Percentiles rank a stretch among this genome's conserved stretches.
Conservation (phyloP, 1,140 invertebrate species). For the Cepaea nemoralis region DNA sequence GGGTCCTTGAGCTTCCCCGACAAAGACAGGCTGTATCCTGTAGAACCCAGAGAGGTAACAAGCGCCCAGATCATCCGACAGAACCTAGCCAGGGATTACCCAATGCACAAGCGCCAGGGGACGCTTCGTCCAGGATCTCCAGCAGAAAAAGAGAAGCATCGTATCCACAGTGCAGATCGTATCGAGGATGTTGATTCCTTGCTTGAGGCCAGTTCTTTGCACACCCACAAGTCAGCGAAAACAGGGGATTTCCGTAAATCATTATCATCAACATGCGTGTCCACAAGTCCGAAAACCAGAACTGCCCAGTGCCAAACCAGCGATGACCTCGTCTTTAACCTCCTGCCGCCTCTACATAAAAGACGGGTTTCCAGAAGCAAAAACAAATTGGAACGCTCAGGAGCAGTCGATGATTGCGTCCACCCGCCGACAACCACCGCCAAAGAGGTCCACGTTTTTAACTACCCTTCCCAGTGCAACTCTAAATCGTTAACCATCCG, state of each 20-base stretch:
- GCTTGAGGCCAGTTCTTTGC: background rate
- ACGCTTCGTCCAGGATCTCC: constrained; percentile 26
- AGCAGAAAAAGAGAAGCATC: constrained; percentile 38
- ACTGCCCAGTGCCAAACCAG: constrained; percentile 35
- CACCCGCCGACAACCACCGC: background rate
- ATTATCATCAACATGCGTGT: constrained; percentile 29
- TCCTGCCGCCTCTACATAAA: constrained; percentile 24
- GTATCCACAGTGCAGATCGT: constrained; percentile 2
- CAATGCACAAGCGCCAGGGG: background rate
- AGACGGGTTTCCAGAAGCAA: constrained; percentile 2
- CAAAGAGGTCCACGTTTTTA: background rate
- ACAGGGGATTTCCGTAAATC: constrained; percentile 25
- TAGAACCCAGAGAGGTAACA: background rate
- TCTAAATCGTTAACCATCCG: background rate
- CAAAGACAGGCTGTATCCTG: background rate
- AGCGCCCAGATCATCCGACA: background rate
- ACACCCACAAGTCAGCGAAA: background rate
- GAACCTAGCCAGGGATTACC: constrained; percentile 29
- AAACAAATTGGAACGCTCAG: constrained; percentile 28
- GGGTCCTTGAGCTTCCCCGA: constrained; percentile 6
- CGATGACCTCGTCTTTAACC: constrained; percentile 22
- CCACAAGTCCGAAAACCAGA: constrained; percentile 9
- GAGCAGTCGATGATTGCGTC: constrained; percentile 1
- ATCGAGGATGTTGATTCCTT: background rate
- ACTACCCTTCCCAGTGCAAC: background rate